A percentile compares a stretch with the other conserved stretches of the same genome.
These are phyloP conservation scores for Pelosia muscerda DNA, from an alignment of 2,888 invertebrate species.

Conservation along the genomic window DNA sequence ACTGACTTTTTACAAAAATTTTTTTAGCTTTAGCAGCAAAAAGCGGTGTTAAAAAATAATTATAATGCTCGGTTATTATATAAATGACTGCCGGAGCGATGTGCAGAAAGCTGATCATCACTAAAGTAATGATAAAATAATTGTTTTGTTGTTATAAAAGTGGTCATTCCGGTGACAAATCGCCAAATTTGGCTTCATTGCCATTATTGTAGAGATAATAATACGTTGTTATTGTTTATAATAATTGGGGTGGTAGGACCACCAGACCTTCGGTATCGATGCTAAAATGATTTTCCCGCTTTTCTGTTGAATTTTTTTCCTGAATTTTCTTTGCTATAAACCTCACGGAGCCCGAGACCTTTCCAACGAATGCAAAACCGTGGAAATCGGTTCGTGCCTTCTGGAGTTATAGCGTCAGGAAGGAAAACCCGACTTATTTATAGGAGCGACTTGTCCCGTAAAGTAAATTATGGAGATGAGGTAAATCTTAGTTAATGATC, in stretches of 20 bases:
- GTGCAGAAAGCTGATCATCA: constrained; percentile 25
- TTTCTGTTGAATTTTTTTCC: too few species aligned
- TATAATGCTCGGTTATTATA: constrained; percentile 3
- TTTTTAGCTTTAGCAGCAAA: background rate
- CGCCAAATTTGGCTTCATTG: constrained; percentile 12
- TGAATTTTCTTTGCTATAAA: too few species aligned
- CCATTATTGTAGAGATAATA: background rate
- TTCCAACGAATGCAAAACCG: too few species aligned
- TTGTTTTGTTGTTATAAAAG: constrained; percentile 18
- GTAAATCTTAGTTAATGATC: background rate
- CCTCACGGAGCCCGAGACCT: too few species aligned
- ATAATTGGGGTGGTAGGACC: background rate
- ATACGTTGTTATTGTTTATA: background rate
- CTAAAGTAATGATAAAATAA: constrained; percentile 38
- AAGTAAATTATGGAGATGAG: too few species aligned
- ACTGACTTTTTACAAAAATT: background rate
- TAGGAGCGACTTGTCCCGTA: too few species aligned
- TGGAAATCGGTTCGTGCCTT: too few species aligned
- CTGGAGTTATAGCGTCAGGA: too few species aligned
- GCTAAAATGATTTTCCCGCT: too few species aligned
- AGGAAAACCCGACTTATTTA: too few species aligned
- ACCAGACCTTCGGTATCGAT: background rate
- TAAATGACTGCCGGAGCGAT: constrained; percentile 24
- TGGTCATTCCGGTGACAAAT: constrained; percentile 27
- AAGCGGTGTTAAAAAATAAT: background rate